phyloP scores from a whole-genome alignment of 2,888 invertebrate species.

The Drosophila kokeensis region DNA sequence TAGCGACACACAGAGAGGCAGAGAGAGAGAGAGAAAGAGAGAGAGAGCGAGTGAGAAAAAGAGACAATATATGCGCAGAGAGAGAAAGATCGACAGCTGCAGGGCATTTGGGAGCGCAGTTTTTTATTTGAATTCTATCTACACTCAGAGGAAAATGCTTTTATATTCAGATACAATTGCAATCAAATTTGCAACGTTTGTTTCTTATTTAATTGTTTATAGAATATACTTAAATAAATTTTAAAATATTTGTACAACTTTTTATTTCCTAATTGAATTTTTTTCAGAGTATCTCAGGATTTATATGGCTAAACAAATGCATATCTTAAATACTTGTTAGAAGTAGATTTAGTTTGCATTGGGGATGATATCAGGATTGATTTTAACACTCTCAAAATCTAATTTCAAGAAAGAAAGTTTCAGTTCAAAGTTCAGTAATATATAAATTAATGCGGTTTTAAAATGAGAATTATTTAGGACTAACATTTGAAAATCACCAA shows the following conservation, averaged over 20 bases:
- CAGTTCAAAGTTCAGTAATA: neutral
- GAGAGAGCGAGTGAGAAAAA: constrained; percentile 3
- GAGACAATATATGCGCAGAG: constrained; percentile 11
- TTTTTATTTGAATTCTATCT: constrained; percentile 4
- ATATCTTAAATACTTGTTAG: neutral
- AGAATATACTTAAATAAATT: neutral
- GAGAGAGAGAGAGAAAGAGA: neutral
- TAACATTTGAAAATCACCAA: neutral
- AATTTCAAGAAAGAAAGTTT: neutral
- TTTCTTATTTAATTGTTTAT: neutral
- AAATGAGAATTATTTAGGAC: neutral
- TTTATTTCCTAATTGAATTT: neutral
- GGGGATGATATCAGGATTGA: neutral
- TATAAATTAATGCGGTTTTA: neutral
- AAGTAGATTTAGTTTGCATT: neutral
- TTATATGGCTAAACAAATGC: neutral
- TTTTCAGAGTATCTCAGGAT: neutral
- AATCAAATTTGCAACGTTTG: neutral
- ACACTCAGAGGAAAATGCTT: neutral
- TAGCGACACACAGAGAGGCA: constrained; percentile 8
- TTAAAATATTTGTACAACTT: neutral
- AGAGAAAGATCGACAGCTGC: neutral
- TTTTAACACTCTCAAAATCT: neutral
- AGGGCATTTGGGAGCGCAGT: constrained; percentile 1
- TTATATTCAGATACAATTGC: neutral